These are phyloP conservation scores for Hylia prasina DNA, from an alignment of 2,113 vertebrate species.

Conservation along the genomic window DNA sequence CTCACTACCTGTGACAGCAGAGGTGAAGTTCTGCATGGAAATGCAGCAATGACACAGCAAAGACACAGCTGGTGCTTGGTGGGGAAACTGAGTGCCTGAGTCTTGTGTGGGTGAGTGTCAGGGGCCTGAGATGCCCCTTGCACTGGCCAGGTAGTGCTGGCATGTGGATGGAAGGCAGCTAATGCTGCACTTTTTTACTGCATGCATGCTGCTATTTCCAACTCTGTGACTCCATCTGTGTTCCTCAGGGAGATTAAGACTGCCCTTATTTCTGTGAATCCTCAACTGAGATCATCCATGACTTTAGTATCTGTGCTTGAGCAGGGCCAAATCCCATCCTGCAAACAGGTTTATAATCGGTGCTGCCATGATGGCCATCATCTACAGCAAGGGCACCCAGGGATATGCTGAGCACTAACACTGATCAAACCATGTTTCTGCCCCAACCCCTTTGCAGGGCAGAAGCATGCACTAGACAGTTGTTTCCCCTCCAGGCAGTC, in stretches of 20 bases:
- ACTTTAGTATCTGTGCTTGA: neutral
- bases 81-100: neutral
- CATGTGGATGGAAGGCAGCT: neutral
- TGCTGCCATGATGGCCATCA: rapidly evolving
- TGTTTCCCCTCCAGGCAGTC: neutral
- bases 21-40: neutral
- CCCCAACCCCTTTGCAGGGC: neutral
- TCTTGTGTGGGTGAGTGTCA: rapidly evolving
- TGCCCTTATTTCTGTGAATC: neutral
- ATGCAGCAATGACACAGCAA: rapidly evolving
- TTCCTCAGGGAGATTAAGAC: constrained; percentile 9
- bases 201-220: constrained; percentile 7
- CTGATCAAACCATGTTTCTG: neutral
- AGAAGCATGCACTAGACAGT: neutral
- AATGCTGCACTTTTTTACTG: neutral
- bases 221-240: neutral
- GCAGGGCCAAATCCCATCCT: neutral
- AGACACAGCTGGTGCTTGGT: neutral
- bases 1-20: neutral
- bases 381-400: rapidly evolving
- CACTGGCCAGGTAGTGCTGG: neutral
- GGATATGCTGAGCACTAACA: rapidly evolving
- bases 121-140: neutral
- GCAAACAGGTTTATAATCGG: neutral
- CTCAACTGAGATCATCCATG: neutral